phyloP scores from a whole-genome alignment of 2,797 vertebrate genomes.

The Natrix natrix region DNA sequence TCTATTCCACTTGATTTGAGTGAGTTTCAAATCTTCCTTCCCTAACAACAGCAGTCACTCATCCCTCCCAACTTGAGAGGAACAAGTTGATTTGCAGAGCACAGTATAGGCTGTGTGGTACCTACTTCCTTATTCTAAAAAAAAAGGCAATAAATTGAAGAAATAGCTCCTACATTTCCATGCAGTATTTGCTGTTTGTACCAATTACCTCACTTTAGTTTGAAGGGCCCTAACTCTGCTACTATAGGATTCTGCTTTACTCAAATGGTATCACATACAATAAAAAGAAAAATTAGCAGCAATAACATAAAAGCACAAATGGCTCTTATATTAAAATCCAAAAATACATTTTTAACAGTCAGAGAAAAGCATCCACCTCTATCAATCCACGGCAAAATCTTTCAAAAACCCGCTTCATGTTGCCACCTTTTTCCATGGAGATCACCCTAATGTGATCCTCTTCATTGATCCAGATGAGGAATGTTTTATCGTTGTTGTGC shows the following conservation, averaged over 20 bases:
- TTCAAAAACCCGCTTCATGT: conserved; percentile 95
- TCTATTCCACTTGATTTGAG: background rate
- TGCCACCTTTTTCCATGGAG: conserved; percentile 97
- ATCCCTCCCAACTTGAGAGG: background rate
- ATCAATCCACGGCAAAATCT: conserved; percentile 90
- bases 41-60: background rate
- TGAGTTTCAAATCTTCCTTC: background rate
- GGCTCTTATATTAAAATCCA: conserved; percentile 6
- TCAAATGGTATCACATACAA: background rate
- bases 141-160: background rate
- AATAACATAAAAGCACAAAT: background rate
- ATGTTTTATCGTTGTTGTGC: conserved; percentile 95
- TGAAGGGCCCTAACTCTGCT: background rate
- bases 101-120: background rate
- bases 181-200: background rate
- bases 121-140: background rate
- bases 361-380: conserved; percentile 74
- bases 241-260: background rate
- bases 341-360: background rate
- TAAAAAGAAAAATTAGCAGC: background rate
- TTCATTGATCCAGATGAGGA: conserved; percentile 94
- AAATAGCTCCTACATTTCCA: background rate
- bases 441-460: conserved; percentile 96
- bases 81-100: background rate
- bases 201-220: background rate